phyloP scores from a whole-genome alignment of 2,113 vertebrate species.

The Carassius auratus region DNA sequence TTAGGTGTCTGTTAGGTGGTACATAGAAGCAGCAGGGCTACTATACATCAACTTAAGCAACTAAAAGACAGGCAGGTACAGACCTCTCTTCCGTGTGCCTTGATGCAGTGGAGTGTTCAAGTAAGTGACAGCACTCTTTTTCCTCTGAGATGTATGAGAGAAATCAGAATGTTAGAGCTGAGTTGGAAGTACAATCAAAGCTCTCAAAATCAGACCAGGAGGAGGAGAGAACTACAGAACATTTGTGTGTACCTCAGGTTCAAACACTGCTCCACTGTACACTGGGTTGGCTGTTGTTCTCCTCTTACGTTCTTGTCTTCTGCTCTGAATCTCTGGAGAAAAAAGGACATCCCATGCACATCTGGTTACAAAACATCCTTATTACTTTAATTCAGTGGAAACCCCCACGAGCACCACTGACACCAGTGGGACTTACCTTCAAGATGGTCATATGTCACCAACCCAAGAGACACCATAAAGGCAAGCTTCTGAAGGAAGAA shows the following conservation, averaged over 20 bases:
- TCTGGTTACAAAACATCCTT: background rate
- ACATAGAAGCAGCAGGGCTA: constrained; percentile 20
- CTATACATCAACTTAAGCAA: constrained; percentile 13
- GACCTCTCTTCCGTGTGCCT: constrained; percentile 97
- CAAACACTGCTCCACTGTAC: constrained; percentile 96
- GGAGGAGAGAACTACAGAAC: background rate
- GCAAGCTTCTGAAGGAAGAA: constrained; percentile 89
- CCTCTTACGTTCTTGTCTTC: constrained; percentile 95
- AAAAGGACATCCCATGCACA: constrained; percentile 7
- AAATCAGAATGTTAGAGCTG: constrained; percentile 16
- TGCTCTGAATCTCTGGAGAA: constrained; percentile 96
- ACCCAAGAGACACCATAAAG: constrained; percentile 96
- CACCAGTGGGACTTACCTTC: constrained; percentile 82
- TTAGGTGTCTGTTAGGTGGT: constrained; percentile 29
- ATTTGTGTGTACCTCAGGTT: constrained; percentile 86
- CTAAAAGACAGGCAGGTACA: constrained; percentile 59
- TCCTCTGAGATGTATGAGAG: constrained; percentile 80
- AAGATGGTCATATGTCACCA: constrained; percentile 96
- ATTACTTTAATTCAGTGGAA: background rate
- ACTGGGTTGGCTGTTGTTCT: constrained; percentile 98
- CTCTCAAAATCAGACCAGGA: background rate
- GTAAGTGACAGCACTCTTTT: constrained; percentile 97
- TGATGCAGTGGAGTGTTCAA: constrained; percentile 97
- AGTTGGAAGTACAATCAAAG: background rate
- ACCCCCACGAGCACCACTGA: background rate